phyloP scores from a whole-genome alignment of 2,888 invertebrate species.

The Xestia c-nigrum region DNA sequence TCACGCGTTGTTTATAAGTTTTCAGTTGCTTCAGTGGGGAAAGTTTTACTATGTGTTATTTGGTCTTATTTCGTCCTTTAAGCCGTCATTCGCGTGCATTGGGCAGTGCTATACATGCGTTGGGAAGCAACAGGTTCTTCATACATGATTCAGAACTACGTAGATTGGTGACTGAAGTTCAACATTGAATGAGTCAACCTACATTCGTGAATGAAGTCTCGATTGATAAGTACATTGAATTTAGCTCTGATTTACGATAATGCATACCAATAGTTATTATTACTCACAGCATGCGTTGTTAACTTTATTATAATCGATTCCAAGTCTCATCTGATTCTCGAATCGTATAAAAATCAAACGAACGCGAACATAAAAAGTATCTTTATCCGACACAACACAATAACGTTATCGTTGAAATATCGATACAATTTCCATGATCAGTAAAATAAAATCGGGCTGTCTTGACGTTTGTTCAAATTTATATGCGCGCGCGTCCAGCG shows the following conservation, averaged over 20 bases:
- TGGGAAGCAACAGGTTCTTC: constrained; percentile 56
- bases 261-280: constrained; percentile 57
- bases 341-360: constrained; percentile 82
- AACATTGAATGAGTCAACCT: constrained; percentile 17
- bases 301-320: constrained; percentile 75
- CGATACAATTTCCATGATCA: constrained; percentile 89
- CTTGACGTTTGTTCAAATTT: constrained; percentile 88
- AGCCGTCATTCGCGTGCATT: constrained; percentile 19
- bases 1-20: constrained; percentile 41
- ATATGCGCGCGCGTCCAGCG: constrained; percentile 82
- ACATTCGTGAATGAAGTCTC: constrained; percentile 30
- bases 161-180: constrained; percentile 23
- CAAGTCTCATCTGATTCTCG: constrained; percentile 71
- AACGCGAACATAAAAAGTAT: constrained; percentile 84
- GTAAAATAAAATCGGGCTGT: constrained; percentile 87
- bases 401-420: constrained; percentile 89
- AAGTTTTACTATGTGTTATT: constrained; percentile 34
- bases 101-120: constrained; percentile 17
- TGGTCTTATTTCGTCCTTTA: constrained; percentile 27
- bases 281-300: constrained; percentile 65
- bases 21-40: constrained; percentile 35
- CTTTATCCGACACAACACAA: constrained; percentile 81
- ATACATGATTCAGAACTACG: constrained; percentile 39
- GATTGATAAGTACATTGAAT: constrained; percentile 49
- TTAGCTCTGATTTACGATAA: constrained; percentile 48